phyloP scores from a whole-genome alignment of 2,113 vertebrate species.

The Zapus hudsonius region DNA sequence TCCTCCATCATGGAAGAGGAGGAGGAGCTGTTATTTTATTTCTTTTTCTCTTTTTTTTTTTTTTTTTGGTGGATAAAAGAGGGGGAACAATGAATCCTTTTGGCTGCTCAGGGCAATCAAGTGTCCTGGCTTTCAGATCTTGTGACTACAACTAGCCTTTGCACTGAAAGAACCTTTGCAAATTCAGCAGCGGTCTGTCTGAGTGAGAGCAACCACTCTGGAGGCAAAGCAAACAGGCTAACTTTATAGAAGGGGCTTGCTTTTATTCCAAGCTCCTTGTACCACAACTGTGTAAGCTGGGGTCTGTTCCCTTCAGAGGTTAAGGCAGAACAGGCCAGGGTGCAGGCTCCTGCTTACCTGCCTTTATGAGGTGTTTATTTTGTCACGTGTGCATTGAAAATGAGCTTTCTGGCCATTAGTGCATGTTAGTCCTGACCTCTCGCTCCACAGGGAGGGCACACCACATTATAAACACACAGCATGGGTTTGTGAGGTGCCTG shows the following conservation, averaged over 20 bases:
- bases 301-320: slow-evolving; percentile 17
- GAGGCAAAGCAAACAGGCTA: slow-evolving; percentile 45
- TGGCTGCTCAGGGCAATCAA: slow-evolving; percentile 52
- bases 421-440: slow-evolving; percentile 39
- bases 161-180: slow-evolving; percentile 53
- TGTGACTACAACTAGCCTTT: slow-evolving; percentile 41
- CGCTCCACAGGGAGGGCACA: slow-evolving; percentile 43
- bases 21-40: too few species aligned
- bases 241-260: slow-evolving; percentile 46
- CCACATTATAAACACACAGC: slow-evolving; percentile 64
- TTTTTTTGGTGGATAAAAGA: slow-evolving; percentile 66
- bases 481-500: slow-evolving; percentile 54
- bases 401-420: slow-evolving; percentile 52
- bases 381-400: slow-evolving; percentile 73
- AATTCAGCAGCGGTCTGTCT: neutral
- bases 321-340: slow-evolving; percentile 48
- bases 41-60: too few species aligned
- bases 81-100: neutral
- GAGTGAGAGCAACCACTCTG: slow-evolving; percentile 4
- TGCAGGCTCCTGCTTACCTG: slow-evolving; percentile 66
- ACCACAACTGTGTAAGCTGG: neutral
- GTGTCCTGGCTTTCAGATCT: slow-evolving; percentile 28
- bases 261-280: slow-evolving; percentile 32
- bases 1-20: slow-evolving; percentile 54
- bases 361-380: slow-evolving; percentile 80